Conservation (phyloP, 2,888 invertebrate species). For the Trichogramma evanescens region DNA sequence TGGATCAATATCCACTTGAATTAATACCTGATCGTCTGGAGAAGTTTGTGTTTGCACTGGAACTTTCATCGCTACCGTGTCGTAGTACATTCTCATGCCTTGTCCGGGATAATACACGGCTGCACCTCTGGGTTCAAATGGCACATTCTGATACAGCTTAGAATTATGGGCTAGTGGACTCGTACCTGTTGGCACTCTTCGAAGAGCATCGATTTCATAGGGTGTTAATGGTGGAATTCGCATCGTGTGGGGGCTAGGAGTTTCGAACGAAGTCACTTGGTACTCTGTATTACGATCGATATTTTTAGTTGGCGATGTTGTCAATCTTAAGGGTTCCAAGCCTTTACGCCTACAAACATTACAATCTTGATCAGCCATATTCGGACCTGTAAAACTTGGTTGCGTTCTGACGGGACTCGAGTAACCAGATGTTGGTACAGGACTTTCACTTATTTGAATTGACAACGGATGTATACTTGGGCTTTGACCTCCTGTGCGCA, state of each 20-base stretch:
- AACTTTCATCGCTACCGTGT: slow-evolving; percentile 29
- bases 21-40: slow-evolving; percentile 27
- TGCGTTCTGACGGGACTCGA: slow-evolving; percentile 19
- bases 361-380: slow-evolving; percentile 5
- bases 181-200: slow-evolving; percentile 25
- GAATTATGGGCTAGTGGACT: slow-evolving; percentile 25
- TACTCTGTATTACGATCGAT: slow-evolving; percentile 25
- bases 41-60: slow-evolving; percentile 39
- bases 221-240: slow-evolving; percentile 30
- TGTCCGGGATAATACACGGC: slow-evolving; percentile 23
- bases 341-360: slow-evolving; percentile 17
- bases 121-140: slow-evolving; percentile 27
- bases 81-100: slow-evolving; percentile 27
- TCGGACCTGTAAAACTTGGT: slow-evolving; percentile 14
- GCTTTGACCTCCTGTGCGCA: slow-evolving; percentile 18
- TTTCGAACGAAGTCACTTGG: slow-evolving; percentile 44
- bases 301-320: slow-evolving; percentile 24
- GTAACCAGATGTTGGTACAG: slow-evolving; percentile 14
- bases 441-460: slow-evolving; percentile 31
- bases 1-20: background rate
- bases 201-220: slow-evolving; percentile 31
- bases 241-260: slow-evolving; percentile 39
- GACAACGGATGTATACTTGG: slow-evolving; percentile 32
- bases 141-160: slow-evolving; percentile 34
- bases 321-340: slow-evolving; percentile 21